Evolutionary conservation across 2,888 invertebrate species (phyloP).

Genomic region (Listrodromus nycthemerus): DNA sequence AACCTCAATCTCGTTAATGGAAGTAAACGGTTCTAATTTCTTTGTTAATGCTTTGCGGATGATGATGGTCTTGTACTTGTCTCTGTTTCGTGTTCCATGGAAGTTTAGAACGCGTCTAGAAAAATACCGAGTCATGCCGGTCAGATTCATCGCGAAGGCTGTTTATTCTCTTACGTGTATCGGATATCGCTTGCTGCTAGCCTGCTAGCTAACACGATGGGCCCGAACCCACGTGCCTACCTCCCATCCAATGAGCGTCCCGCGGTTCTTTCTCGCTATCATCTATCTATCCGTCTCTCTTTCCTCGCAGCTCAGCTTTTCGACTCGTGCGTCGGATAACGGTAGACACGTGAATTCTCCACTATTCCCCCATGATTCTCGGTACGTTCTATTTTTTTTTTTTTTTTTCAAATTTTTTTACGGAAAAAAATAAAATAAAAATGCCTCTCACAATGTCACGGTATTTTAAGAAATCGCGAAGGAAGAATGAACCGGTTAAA

Average conservation of each 20-base stretch:
- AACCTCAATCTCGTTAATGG: neutral
- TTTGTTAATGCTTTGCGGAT: neutral
- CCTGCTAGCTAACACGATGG: neutral
- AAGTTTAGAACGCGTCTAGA: neutral
- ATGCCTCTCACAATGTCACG: neutral
- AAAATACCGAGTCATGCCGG: neutral
- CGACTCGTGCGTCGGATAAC: slow-evolving; percentile 24
- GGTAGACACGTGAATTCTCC: slow-evolving; percentile 8
- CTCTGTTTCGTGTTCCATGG: neutral
- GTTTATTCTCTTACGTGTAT: neutral
- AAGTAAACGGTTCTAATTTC: neutral
- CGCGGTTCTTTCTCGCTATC: neutral
- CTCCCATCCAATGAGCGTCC: neutral
- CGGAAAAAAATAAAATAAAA: neutral
- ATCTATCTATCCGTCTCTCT: neutral
- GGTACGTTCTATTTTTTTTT: neutral
- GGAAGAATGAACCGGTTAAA: neutral
- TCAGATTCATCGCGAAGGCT: neutral
- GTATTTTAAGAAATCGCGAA: slow-evolving; percentile 2
- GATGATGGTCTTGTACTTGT: neutral
- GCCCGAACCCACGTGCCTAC: neutral
- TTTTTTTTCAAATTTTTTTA: neutral
- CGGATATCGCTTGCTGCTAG: neutral
- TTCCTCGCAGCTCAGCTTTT: neutral
- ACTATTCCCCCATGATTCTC: neutral